Evolutionary conservation across 1,140 invertebrate species (phyloP).

Genomic region (Cydia amplana): DNA sequence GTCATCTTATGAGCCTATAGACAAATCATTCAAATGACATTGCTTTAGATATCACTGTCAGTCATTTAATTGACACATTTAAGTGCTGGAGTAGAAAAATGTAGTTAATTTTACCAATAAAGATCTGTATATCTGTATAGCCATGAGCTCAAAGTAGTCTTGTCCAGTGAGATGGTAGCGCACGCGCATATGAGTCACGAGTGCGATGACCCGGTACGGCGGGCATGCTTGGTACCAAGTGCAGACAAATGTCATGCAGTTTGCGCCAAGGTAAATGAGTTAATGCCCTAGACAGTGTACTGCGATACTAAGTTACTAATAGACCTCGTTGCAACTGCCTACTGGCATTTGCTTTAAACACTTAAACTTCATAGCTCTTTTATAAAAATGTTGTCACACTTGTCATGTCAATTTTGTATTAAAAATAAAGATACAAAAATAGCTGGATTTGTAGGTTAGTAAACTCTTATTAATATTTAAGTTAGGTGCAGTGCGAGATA

Average conservation of each 20-base stretch:
- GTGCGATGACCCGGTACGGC: constrained; percentile 56
- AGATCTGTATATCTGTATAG: no score
- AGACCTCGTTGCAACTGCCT: neutral
- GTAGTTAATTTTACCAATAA: no score
- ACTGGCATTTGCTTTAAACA: neutral
- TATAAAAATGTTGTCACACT: neutral
- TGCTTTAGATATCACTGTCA: no score
- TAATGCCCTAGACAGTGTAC: constrained; percentile 26
- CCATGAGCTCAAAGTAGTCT: no score
- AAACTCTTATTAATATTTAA: no score
- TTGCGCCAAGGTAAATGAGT: constrained; percentile 38
- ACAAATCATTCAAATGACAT: no score
- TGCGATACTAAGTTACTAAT: neutral
- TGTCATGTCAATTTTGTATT: neutral
- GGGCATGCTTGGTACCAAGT: constrained; percentile 43
- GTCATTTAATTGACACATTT: no score
- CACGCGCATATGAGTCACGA: constrained; percentile 50
- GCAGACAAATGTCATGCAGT: constrained; percentile 54
- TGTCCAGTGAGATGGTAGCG: neutral
- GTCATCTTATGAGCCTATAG: no score
- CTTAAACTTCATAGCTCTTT: neutral
- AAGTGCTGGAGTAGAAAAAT: no score
- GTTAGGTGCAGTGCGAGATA: no score
- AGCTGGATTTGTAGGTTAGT: no score
- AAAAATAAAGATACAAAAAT: no score